Percentiles rank a stretch among this genome's conserved stretches.
phyloP scores from a whole-genome alignment of 2,888 invertebrate species.

The Cephus pulcher region DNA sequence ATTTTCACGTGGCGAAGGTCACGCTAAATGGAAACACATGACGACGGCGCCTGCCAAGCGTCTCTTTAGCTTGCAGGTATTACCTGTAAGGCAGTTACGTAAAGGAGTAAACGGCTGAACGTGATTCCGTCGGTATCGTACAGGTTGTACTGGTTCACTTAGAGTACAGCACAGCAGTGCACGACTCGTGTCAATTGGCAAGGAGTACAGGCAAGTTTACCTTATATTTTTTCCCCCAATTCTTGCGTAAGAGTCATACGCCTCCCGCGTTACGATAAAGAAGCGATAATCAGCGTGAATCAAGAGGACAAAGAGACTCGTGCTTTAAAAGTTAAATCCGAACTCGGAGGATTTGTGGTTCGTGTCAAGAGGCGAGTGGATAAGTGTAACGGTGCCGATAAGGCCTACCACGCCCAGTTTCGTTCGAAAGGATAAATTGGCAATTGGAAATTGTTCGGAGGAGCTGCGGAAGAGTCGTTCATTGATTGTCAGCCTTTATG shows the following conservation, averaged over 20 bases:
- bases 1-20: background rate
- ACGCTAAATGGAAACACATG: background rate
- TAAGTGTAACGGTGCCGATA: background rate
- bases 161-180: background rate
- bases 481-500: background rate
- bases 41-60: background rate
- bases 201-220: background rate
- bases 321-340: background rate
- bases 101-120: background rate
- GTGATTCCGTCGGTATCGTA: background rate
- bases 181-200: background rate
- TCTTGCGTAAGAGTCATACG: background rate
- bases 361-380: background rate
- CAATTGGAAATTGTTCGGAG: background rate
- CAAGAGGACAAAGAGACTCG: background rate
- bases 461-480: background rate
- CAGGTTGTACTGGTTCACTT: background rate
- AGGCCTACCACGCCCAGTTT: background rate
- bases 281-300: background rate
- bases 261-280: background rate
- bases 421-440: background rate
- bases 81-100: background rate
- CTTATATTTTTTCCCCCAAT: background rate
- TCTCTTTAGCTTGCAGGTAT: background rate
- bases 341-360: background rate